A percentile compares a stretch with the other conserved stretches of the same genome.
Evolutionary conservation across 2,888 invertebrate species (phyloP).

Genomic region (Horisme vitalbata): DNA sequence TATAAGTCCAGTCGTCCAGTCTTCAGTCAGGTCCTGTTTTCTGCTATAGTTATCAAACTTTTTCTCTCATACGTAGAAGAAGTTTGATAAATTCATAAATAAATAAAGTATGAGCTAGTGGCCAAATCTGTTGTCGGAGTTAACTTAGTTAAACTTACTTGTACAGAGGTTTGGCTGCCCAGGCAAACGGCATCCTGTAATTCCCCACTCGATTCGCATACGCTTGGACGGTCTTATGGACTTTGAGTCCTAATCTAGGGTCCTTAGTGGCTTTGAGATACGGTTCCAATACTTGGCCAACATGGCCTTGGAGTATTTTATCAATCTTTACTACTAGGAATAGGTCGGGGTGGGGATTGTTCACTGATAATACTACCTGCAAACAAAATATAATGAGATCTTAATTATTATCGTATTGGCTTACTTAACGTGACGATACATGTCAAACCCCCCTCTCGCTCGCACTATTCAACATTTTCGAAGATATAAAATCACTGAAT

Average conservation of each 20-base stretch:
- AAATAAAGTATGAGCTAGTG: no score
- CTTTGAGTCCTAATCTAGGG: slow-evolving; percentile 89
- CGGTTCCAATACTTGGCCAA: slow-evolving; percentile 92
- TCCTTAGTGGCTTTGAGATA: slow-evolving; percentile 93
- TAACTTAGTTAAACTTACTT: slow-evolving; percentile 40
- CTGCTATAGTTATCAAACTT: no score
- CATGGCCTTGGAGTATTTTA: slow-evolving; percentile 95
- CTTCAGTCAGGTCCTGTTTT: no score
- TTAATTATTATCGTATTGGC: no score
- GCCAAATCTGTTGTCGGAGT: no score
- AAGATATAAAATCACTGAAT: no score
- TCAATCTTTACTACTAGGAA: slow-evolving; percentile 96
- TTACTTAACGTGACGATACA: no score
- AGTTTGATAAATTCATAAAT: no score
- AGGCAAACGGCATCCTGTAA: slow-evolving; percentile 98
- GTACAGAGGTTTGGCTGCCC: slow-evolving; percentile 95
- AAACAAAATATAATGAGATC: slow-evolving; percentile 29
- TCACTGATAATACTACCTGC: slow-evolving; percentile 94
- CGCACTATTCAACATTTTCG: no score
- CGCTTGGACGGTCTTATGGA: slow-evolving; percentile 90
- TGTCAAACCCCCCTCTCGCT: no score
- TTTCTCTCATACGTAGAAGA: no score
- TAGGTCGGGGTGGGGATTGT: slow-evolving; percentile 94
- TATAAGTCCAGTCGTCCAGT: no score
- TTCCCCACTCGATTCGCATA: slow-evolving; percentile 93